phyloP scores from a whole-genome alignment of 1,140 invertebrate species.

The Drosophila arizonae region DNA sequence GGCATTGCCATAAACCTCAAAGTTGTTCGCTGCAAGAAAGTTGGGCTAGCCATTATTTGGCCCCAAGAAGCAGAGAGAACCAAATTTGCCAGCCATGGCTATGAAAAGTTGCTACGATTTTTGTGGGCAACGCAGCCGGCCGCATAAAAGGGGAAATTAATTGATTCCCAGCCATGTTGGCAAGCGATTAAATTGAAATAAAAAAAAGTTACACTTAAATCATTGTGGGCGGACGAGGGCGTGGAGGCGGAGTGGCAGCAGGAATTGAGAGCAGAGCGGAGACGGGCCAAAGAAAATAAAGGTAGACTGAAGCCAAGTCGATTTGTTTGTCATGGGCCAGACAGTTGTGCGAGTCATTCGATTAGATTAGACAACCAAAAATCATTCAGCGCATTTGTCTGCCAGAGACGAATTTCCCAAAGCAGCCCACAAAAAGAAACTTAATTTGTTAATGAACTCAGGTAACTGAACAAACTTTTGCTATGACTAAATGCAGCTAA shows the following conservation, averaged over 20 bases:
- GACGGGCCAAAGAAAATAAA: neutral
- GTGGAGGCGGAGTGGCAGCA: neutral
- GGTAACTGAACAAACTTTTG: no score
- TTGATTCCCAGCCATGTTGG: conserved; percentile 63
- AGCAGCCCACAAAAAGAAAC: no score
- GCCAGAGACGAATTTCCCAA: neutral
- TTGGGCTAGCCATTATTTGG: conserved; percentile 28
- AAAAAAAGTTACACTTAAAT: conserved; percentile 51
- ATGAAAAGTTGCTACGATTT: conserved; percentile 47
- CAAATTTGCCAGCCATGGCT: conserved; percentile 52
- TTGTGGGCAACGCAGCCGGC: conserved; percentile 67
- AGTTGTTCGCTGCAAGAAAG: conserved; percentile 34
- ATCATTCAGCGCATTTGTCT: neutral
- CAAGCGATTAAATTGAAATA: conserved; percentile 56
- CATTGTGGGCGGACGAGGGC: conserved; percentile 48
- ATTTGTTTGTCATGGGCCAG: conserved; percentile 28
- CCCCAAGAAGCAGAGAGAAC: conserved; percentile 32
- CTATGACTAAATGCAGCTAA: no score
- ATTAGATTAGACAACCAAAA: conserved; percentile 57
- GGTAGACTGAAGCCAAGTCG: neutral
- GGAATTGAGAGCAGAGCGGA: neutral
- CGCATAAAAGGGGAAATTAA: conserved; percentile 65
- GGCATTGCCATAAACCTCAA: conserved; percentile 12
- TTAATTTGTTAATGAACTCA: neutral
- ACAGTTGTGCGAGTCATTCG: conserved; percentile 66